These are phyloP conservation scores for Pelodytes ibericus DNA, from an alignment of 2,797 vertebrate species.

Conservation along the genomic window DNA sequence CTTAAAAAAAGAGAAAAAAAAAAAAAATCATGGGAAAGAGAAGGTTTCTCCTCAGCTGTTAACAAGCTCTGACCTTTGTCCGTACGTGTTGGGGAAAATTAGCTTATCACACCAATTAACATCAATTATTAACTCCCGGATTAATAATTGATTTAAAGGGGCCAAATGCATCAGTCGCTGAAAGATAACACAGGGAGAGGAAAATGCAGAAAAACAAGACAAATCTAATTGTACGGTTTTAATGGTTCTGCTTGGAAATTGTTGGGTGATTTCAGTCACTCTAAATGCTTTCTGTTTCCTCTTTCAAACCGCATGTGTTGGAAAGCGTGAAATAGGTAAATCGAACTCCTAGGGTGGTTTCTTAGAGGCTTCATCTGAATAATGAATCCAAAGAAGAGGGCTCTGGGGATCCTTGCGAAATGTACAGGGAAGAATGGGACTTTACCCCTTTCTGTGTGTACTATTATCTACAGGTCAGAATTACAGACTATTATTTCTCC, in stretches of 20 bases:
- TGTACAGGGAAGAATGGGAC: not conserved
- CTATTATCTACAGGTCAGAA: not conserved
- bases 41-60: conserved; percentile 71
- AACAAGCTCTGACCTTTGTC: conserved; percentile 78
- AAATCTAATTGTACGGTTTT: conserved; percentile 64
- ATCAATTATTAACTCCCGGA: conserved; percentile 87
- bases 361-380: conserved; percentile 1
- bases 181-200: conserved; percentile 70
- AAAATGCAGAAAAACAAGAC: conserved; percentile 71
- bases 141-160: conserved; percentile 86
- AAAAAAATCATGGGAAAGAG: conserved; percentile 64
- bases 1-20: conserved; percentile 32
- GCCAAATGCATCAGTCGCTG: conserved; percentile 75
- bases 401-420: not conserved
- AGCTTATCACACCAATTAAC: conserved; percentile 89
- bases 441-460: not conserved
- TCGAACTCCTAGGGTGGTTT: not conserved
- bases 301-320: conserved; percentile 61
- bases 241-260: conserved; percentile 63
- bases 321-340: conserved; percentile 59
- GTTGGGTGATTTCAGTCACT: conserved; percentile 63
- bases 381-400: not conserved
- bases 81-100: conserved; percentile 77
- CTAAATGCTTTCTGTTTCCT: conserved; percentile 68
- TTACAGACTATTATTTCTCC: too few species aligned